Percentiles rank a stretch among this genome's conserved stretches.
Conservation (phyloP, 2,888 invertebrate genomes). For the Mesopsocus fuscifrons region DNA sequence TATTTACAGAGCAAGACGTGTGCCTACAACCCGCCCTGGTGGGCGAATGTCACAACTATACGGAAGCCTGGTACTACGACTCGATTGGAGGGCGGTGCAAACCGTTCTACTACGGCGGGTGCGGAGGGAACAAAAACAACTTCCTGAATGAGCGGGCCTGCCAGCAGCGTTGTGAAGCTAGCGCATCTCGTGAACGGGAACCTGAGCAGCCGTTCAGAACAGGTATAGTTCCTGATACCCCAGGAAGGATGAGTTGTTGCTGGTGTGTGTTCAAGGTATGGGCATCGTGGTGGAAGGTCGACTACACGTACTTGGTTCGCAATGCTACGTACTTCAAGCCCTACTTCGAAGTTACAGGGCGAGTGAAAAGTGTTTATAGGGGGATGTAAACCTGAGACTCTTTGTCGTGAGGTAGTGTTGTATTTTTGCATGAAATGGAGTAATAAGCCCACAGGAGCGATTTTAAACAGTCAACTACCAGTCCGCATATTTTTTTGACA, state of each 20-base stretch:
- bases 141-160: constrained; percentile 51
- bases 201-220: background rate
- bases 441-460: too few relatives aligned
- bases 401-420: too few relatives aligned
- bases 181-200: background rate
- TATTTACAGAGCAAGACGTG: constrained; percentile 35
- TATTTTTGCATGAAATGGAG: too few relatives aligned
- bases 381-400: too few relatives aligned
- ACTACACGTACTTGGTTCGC: too few relatives aligned
- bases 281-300: too few relatives aligned
- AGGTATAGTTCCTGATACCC: background rate
- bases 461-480: too few relatives aligned
- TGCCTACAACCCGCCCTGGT: constrained; percentile 57
- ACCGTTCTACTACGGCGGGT: constrained; percentile 78
- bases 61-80: constrained; percentile 66
- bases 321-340: too few relatives aligned
- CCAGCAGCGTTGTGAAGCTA: constrained; percentile 36
- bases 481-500: too few relatives aligned
- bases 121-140: constrained; percentile 80
- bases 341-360: too few relatives aligned
- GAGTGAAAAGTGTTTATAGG: too few relatives aligned
- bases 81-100: constrained; percentile 50
- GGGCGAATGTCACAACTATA: constrained; percentile 61
- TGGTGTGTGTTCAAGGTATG: too few relatives aligned
- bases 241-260: background rate